Conservation (phyloP, 2,888 invertebrate genomes). For the Sphecodes monilicornis region DNA sequence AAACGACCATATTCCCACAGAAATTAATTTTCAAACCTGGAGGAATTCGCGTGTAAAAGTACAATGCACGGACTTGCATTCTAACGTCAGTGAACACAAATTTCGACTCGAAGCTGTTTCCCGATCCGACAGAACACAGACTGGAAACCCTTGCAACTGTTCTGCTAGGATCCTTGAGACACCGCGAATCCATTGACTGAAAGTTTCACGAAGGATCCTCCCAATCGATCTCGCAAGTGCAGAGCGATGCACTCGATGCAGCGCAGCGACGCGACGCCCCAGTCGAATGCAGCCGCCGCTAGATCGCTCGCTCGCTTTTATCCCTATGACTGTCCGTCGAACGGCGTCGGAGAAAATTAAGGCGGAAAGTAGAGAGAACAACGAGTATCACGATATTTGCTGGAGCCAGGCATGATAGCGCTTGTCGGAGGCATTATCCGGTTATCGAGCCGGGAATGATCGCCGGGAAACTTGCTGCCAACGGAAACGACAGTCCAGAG, state of each 20-base stretch:
- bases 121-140: neutral
- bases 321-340: neutral
- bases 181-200: neutral
- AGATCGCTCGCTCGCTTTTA: neutral
- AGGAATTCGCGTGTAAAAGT: neutral
- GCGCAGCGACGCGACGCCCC: neutral
- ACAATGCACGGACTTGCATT: neutral
- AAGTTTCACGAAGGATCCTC: neutral
- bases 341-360: neutral
- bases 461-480: neutral
- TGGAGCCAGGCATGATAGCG: neutral
- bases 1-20: too few species aligned
- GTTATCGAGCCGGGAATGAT: slow-evolving; percentile 4
- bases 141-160: neutral
- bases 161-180: neutral
- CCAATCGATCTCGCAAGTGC: neutral
- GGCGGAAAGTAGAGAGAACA: neutral
- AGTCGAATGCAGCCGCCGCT: neutral
- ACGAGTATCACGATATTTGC: neutral
- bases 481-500: neutral
- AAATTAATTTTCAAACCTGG: too few species aligned
- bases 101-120: neutral
- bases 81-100: neutral
- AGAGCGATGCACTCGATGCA: neutral
- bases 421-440: slow-evolving; percentile 39